Evolutionary conservation across 2,797 vertebrate genomes (phyloP).

Genomic region (Pteropus rufus): DNA sequence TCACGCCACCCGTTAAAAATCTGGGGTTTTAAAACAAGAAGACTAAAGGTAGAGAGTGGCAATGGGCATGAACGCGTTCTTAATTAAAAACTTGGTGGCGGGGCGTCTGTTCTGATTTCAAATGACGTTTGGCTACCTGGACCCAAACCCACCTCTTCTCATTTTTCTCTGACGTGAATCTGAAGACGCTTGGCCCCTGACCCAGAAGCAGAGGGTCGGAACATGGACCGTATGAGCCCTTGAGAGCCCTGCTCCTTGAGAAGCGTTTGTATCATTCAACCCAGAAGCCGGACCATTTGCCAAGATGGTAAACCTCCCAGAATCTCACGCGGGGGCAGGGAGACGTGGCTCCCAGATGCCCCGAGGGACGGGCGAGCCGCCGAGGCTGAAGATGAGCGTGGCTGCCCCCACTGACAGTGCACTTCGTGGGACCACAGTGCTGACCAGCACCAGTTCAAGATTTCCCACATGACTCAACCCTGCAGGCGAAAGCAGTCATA

Average conservation of each 20-base stretch:
- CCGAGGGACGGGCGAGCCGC: rapidly evolving
- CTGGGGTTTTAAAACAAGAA: not conserved
- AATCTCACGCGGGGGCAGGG: not conserved
- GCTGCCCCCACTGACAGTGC: no score
- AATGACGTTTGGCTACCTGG: not conserved
- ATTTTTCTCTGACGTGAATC: not conserved
- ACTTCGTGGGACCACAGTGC: not conserved
- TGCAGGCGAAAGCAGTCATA: not conserved
- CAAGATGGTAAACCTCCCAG: not conserved
- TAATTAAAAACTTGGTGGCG: not conserved
- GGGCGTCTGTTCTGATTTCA: not conserved
- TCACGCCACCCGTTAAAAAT: rapidly evolving
- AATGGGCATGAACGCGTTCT: not conserved
- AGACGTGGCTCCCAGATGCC: no score
- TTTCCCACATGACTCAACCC: not conserved
- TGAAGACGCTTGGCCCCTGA: not conserved
- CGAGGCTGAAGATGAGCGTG: not conserved
- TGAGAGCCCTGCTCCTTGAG: not conserved
- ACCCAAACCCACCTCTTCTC: not conserved
- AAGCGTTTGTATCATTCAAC: not conserved
- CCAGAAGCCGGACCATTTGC: not conserved
- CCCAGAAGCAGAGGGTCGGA: not conserved
- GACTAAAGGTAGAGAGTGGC: not conserved
- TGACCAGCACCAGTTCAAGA: not conserved
- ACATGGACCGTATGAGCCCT: not conserved